Conservation (phyloP, 2,113 vertebrate species). For the Suricata suricatta region DNA sequence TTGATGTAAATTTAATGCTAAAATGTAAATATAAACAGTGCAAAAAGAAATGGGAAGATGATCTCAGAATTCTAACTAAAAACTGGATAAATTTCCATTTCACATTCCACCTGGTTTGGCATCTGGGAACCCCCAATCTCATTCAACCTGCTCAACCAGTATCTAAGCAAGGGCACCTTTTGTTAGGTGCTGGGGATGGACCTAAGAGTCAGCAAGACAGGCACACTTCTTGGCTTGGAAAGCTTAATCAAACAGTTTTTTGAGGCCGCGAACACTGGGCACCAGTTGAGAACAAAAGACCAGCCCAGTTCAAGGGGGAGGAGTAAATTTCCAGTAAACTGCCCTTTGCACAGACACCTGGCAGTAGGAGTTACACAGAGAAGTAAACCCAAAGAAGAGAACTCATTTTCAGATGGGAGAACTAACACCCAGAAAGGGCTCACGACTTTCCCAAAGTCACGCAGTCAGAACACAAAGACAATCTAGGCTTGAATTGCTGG, state of each 20-base stretch:
- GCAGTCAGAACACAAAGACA: not conserved
- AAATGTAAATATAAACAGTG: slow-evolving; percentile 29
- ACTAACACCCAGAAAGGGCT: not conserved
- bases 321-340: not conserved
- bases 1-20: not conserved
- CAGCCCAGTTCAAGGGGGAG: not conserved
- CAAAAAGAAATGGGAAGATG: not conserved
- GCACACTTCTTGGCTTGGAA: not conserved
- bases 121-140: not conserved
- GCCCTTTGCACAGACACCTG: not conserved
- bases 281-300: not conserved
- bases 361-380: not conserved
- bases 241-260: not conserved
- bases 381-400: not conserved
- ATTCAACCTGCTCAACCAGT: not conserved
- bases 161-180: not conserved
- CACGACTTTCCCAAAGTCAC: not conserved
- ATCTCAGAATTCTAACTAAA: not conserved
- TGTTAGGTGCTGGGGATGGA: not conserved
- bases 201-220: not conserved
- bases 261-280: not conserved
- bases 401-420: not conserved
- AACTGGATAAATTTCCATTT: not conserved
- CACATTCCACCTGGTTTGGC: not conserved
- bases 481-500: not conserved